Evolutionary conservation across 2,797 vertebrate species (phyloP), one percentile per base, ranked within the genome.

Genomic region (Pelobates cultripes): DNA sequence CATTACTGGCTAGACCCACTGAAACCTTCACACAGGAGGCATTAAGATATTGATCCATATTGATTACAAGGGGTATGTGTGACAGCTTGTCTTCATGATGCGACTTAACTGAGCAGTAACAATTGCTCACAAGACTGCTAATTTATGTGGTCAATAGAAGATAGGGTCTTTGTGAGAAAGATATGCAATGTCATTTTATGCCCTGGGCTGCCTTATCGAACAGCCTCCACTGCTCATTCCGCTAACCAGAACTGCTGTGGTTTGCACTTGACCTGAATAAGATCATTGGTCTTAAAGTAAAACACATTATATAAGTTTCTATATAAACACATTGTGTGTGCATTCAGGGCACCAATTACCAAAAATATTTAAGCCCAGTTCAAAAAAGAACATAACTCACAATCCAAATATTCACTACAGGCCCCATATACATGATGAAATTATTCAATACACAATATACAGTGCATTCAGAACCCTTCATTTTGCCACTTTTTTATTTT

Each of bases 61-160:
- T 64, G 81, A 83, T 45, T 83, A 43, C 51, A 61, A 70, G 55
- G 60, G 57, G 76, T 78, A 75, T 75, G 77, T 63, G 71, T 75
- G 81, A 79, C 81, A 83, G 81, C 76, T 79, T 79, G 77, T 78
- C 77, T 79, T 75, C 64, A 75, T 66, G 77, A 83, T 79, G 77
- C 7, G 71, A 83, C 80, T 77, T 82, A 72, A 77, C 69, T 44
- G 61, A 75, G 72, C 72, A 53, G 66, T 83, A 83, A 74, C 76
- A 53, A 79, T 75, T 61, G 76, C 81, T 78, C 76, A 74, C 66
- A 55, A 74, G 63, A 75, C 77, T 78, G 77, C 81, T 79, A 83
- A 83, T 83, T 74, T 78, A 79, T 70, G 77, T 68, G 41, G 81
- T 79, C 71, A 75, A 83, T 83, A 78, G n/a, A 61, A 75, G 76